Conservation (phyloP, 2,888 invertebrate species). For the Tachystola acroxantha region DNA sequence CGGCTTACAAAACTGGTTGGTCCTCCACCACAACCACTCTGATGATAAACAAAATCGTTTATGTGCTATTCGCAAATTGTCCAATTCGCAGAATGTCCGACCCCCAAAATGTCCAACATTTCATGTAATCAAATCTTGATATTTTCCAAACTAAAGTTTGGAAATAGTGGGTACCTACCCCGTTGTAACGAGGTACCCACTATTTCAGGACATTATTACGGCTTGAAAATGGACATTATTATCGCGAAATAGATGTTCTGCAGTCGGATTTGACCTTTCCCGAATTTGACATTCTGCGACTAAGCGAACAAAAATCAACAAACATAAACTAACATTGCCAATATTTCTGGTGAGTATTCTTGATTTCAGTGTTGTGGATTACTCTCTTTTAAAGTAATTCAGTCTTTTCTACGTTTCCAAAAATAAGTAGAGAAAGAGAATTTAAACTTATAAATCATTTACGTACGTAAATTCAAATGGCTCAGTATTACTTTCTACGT, state of each 20-base stretch:
- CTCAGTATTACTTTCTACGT: constrained; percentile 53
- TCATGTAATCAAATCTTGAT: too few species aligned
- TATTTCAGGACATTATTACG: too few species aligned
- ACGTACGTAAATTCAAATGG: constrained; percentile 61
- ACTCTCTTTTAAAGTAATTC: constrained; percentile 41
- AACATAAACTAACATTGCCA: constrained; percentile 53
- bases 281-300: too few species aligned
- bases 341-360: constrained; percentile 67
- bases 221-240: too few species aligned
- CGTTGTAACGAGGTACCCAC: too few species aligned
- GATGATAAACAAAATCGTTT: constrained; percentile 31
- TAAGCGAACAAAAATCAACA: constrained; percentile 43
- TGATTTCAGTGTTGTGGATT: constrained; percentile 56
- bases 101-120: too few species aligned
- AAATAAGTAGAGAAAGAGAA: constrained; percentile 53
- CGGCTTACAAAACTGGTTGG: constrained; percentile 53
- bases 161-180: too few species aligned
- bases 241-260: too few species aligned
- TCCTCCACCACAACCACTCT: constrained; percentile 62
- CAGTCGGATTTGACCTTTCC: too few species aligned
- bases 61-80: too few species aligned
- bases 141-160: too few species aligned
- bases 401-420: constrained; percentile 73
- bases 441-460: constrained; percentile 38
- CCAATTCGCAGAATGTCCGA: too few species aligned